phyloP scores from a whole-genome alignment of 2,797 vertebrate species.

The Mormyrops attenuatus region DNA sequence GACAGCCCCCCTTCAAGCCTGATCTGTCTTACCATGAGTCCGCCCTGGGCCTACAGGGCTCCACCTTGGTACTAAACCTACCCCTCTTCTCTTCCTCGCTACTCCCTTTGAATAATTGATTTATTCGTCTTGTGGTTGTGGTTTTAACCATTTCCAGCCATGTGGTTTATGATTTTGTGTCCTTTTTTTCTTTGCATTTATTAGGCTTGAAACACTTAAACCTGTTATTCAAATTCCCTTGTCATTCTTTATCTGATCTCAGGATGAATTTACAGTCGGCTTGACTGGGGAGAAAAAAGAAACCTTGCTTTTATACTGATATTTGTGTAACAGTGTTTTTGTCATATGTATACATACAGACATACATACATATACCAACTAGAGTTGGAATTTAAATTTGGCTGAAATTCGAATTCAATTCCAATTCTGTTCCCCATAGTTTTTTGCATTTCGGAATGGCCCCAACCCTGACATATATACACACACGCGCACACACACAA shows the following conservation, averaged over 20 bases:
- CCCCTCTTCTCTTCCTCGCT: constrained; percentile 21
- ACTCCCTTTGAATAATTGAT: constrained; percentile 40
- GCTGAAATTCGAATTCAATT: too few relatives aligned
- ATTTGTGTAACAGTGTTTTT: too few relatives aligned
- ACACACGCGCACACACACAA: background rate
- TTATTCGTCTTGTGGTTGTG: constrained; percentile 45
- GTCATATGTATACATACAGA: too few relatives aligned
- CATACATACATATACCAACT: too few relatives aligned
- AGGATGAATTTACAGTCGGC: background rate
- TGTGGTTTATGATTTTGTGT: background rate
- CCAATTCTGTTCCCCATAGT: too few relatives aligned
- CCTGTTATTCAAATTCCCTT: constrained; percentile 44
- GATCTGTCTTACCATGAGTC: constrained; percentile 66
- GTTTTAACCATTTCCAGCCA: constrained; percentile 59
- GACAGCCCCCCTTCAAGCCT: constrained; percentile 52
- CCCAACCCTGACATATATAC: too few relatives aligned
- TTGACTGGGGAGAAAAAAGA: background rate
- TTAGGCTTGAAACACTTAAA: constrained; percentile 23
- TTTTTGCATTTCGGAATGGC: too few relatives aligned
- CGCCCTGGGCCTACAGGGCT: constrained; percentile 58
- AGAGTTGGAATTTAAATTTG: too few relatives aligned
- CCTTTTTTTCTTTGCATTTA: background rate
- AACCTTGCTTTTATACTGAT: too few relatives aligned
- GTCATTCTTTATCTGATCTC: background rate
- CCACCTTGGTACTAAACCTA: constrained; percentile 64